Conservation (phyloP, 92 coral and sea anemone genomes). For the Meandrina meandrites region DNA sequence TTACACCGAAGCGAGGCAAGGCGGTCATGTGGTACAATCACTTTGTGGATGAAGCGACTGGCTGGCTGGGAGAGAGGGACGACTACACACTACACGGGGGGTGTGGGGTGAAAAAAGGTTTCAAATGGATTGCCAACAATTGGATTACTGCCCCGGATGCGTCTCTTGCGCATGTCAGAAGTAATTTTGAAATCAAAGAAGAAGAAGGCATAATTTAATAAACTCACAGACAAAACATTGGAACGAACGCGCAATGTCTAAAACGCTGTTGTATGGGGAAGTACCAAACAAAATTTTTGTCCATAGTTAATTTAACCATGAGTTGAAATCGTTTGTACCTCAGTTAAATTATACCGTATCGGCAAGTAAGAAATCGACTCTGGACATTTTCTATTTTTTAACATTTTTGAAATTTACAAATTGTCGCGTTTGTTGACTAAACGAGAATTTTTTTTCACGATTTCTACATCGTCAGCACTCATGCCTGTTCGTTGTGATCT, state of each 20-base stretch:
- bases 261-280: not conserved
- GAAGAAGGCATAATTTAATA: not conserved
- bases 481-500: not conserved
- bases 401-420: not conserved
- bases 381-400: not conserved
- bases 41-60: conserved; percentile 82
- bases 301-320: not conserved
- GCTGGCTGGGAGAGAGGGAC: conserved; percentile 80
- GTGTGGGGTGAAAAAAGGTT: conserved; percentile 74
- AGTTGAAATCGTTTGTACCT: not conserved
- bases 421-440: not conserved
- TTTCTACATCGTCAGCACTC: not conserved
- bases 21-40: conserved; percentile 91
- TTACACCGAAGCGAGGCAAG: conserved; percentile 73
- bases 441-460: too few relatives aligned
- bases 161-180: conserved; percentile 53
- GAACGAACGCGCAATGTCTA: not conserved
- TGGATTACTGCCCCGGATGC: conserved; percentile 85
- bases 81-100: conserved; percentile 88
- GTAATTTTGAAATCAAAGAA: conserved; percentile 54
- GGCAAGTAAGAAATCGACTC: not conserved
- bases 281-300: not conserved
- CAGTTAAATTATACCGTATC: not conserved
- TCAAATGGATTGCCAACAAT: conserved; percentile 87
- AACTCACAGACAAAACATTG: not conserved